phyloP scores from a whole-genome alignment of 2,888 invertebrate species.

The Podotricha telesiphe region DNA sequence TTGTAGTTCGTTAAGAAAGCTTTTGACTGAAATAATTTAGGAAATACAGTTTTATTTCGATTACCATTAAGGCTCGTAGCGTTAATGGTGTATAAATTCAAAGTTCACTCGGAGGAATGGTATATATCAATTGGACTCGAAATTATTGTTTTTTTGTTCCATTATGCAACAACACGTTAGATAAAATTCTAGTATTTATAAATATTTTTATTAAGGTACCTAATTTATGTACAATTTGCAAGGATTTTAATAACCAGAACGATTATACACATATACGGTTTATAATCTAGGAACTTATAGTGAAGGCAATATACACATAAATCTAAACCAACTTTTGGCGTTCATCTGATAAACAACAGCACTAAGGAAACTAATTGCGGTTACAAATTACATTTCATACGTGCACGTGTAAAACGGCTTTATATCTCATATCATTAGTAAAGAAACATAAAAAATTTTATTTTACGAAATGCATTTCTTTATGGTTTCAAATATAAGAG shows the following conservation, averaged over 20 bases:
- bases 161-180: too few relatives aligned
- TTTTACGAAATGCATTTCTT: neutral
- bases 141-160: too few relatives aligned
- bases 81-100: too few relatives aligned
- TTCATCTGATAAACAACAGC: conserved; percentile 8
- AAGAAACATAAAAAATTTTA: neutral
- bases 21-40: neutral
- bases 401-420: neutral
- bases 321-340: conserved; percentile 15
- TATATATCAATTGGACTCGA: too few relatives aligned
- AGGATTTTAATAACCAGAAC: neutral
- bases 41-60: too few relatives aligned
- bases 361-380: conserved; percentile 2
- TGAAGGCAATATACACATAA: conserved; percentile 18
- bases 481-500: neutral
- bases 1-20: neutral
- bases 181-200: too few relatives aligned
- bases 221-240: neutral
- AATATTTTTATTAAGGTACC: neutral
- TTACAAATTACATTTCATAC: neutral
- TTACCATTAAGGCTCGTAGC: too few relatives aligned
- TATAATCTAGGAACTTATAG: neutral
- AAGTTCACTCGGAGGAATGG: too few relatives aligned
- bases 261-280: neutral
- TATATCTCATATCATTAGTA: neutral